These are phyloP conservation scores for Noctua janthe DNA, from an alignment of 2,888 invertebrate genomes.

Conservation along the genomic window DNA sequence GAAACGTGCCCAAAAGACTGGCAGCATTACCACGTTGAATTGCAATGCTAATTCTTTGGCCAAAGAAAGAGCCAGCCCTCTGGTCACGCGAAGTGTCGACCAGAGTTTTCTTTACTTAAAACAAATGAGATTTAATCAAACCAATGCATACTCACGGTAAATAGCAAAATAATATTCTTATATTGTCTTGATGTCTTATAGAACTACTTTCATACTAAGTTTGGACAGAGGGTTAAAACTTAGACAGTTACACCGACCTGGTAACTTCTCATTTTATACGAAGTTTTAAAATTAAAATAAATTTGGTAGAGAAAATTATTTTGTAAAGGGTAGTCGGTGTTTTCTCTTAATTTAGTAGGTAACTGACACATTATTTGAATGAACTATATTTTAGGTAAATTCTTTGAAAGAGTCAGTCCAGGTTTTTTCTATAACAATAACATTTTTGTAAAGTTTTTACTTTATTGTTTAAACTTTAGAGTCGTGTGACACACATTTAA, in stretches of 20 bases:
- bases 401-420: background rate
- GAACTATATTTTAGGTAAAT: background rate
- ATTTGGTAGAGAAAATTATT: background rate
- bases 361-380: background rate
- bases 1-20: too few species aligned
- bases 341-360: background rate
- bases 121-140: background rate
- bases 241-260: slow-evolving; percentile 28
- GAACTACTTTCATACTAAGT: slow-evolving; percentile 23
- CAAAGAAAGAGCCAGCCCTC: too few species aligned
- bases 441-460: too few species aligned
- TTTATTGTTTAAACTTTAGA: too few species aligned
- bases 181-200: background rate
- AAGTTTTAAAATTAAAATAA: slow-evolving; percentile 10
- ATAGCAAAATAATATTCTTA: background rate
- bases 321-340: background rate
- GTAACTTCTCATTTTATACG: background rate
- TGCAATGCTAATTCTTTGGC: too few species aligned
- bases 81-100: too few species aligned
- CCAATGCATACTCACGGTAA: background rate
- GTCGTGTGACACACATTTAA: too few species aligned
- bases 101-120: background rate
- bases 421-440: background rate
- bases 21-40: too few species aligned
- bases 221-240: slow-evolving; percentile 18